Evolutionary conservation across 2,113 vertebrate genomes (phyloP), one percentile per base, ranked within the genome.

Genomic region (Clarias gariepinus): DNA sequence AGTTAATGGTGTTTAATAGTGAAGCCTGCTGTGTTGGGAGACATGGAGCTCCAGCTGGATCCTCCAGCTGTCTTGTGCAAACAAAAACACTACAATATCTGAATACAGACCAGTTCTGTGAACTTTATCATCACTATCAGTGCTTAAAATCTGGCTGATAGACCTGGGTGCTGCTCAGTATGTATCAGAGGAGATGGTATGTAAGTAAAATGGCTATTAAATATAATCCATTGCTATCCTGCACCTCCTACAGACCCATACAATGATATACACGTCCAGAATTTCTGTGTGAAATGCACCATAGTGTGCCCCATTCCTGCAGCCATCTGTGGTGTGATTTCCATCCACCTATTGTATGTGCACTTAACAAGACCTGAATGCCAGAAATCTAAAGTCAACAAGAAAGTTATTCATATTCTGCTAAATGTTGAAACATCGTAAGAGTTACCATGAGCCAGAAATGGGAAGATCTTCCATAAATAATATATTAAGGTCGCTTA

Each of bases 1-100:
- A 41, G 82, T 81, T 88, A 88, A 85, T 82, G 30, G 61, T 85
- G 69, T 85, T 87, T 81, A 84, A 89, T 60, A 86, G 30, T 33
- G 33, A 84, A 81, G 77, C 82, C 64, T 73, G 80, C 81, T 71
- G 73, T 36, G 84, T 33, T 78, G 63, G 74, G 81, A 81, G 30
- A 36, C n/a, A 63, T 11, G 25, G 66, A 47, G 61, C n/a, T 66
- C 77, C 76, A 33, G 77, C 68, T 80, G 63, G 74, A 81, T 57
- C 28, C 58, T 84, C 68, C 69, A 63, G 79, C 87, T 73, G 83
- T 63, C 74, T 87, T 81, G 36, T 82, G 19, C 79, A 71, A 69
- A 64, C 55, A 23, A 68, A 36, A 21, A 57, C 28, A 15, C 10
- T 33, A 19, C 79, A 82, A 18, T 60, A 23, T 25, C 28, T 7